These are phyloP conservation scores for Chrysoperla carnea DNA, from an alignment of 1,140 invertebrate genomes.

Conservation along the genomic window DNA sequence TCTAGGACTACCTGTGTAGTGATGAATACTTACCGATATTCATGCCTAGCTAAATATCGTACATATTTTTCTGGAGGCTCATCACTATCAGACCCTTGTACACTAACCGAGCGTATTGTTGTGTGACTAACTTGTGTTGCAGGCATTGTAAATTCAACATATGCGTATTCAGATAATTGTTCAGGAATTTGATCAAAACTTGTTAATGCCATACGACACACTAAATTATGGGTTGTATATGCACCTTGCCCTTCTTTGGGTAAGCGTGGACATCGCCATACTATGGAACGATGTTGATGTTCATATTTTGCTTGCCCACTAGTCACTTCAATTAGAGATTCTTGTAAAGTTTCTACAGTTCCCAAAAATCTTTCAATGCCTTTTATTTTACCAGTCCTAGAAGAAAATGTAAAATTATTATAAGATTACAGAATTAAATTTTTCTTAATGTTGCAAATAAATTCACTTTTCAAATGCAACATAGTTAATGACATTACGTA, in stretches of 20 bases:
- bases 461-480: too few species aligned
- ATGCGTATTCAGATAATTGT: conserved; percentile 68
- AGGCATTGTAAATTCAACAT: conserved; percentile 98
- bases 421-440: too few species aligned
- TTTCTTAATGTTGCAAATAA: too few species aligned
- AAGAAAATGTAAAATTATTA: neutral
- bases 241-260: conserved; percentile 96
- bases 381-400: conserved; percentile 79
- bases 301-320: conserved; percentile 98
- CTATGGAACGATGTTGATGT: conserved; percentile 90
- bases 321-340: conserved; percentile 91
- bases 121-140: conserved; percentile 94
- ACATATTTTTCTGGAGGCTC: conserved; percentile 98
- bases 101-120: conserved; percentile 85
- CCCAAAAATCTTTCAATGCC: conserved; percentile 89
- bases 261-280: conserved; percentile 92
- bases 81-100: conserved; percentile 72
- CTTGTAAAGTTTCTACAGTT: conserved; percentile 75
- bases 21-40: conserved; percentile 58
- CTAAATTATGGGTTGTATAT: conserved; percentile 88
- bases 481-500: conserved; percentile 12
- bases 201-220: conserved; percentile 82
- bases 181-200: conserved; percentile 96
- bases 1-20: neutral
- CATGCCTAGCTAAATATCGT: conserved; percentile 87